Evolutionary conservation across 2,888 invertebrate genomes (phyloP), one percentile per base, ranked within the genome.

Genomic region (Microchrysa polita): DNA sequence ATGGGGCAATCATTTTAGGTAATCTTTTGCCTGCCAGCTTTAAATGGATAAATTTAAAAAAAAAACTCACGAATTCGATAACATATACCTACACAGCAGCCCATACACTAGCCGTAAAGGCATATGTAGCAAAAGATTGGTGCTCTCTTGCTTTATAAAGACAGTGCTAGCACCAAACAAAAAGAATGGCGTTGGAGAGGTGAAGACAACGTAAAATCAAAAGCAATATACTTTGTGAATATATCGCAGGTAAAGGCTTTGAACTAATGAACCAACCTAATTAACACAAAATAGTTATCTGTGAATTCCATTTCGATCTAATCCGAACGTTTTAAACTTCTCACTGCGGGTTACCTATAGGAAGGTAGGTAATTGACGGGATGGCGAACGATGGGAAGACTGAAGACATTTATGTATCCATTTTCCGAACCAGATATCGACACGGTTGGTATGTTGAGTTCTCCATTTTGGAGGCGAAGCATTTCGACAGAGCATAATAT

Each of bases 261-360:
- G 22, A 14, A 16, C 44, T 65, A 65, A 65, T 65, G 44, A 65
- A 42, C 53, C 67, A 69, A 55, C 57, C 40, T 69, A 69, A 69
- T 69, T 69, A 69, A 69, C 57, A 69, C 69, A 57, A 69, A 55
- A 69, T 69, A 69, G 55, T 40, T 69, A 69, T 69, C 69, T 40
- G 55, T 69, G 40, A 42, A 69, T 69, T 69, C 69, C 69, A 55
- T 55, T 69, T 57, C 55, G 55, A 69, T 69, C 69, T 69, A 69
- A 57, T 69, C 69, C 69, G 20, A 55, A 34, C 27, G 48, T 22
- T 69, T 69, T 12, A 40, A 40, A 57, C 55, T 55, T 55, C 9
- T 65, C 55, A 34, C 2, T n/a, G 48, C 12, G n/a, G n/a, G n/a
- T n/a, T n/a, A n/a, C n/a, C n/a, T n/a, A n/a, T n/a, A n/a, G n/a